Conservation (phyloP, 1,140 invertebrate genomes). For the Cotesia typhae region DNA sequence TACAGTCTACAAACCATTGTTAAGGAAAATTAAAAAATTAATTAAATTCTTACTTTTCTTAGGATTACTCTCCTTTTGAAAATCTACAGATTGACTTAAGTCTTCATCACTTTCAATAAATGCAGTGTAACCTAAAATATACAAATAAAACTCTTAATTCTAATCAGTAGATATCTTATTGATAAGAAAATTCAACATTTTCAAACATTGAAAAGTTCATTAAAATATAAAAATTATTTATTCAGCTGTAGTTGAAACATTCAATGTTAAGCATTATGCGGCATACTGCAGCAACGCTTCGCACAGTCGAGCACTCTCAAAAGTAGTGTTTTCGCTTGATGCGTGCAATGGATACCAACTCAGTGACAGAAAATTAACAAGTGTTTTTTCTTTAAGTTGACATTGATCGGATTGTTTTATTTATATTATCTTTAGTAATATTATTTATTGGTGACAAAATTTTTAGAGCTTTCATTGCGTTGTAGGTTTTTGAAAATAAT, state of each 20-base stretch:
- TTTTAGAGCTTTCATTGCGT: neutral
- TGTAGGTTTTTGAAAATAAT: neutral
- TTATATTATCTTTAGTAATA: neutral
- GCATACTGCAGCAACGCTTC: too few relatives aligned
- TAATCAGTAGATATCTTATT: neutral
- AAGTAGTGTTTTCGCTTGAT: too few relatives aligned
- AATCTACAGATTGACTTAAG: neutral
- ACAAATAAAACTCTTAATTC: neutral
- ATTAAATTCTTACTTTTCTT: slow-evolving; percentile 12
- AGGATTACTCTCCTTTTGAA: neutral
- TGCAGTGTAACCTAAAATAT: neutral
- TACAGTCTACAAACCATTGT: neutral
- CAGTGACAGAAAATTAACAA: too few relatives aligned
- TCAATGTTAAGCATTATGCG: too few relatives aligned
- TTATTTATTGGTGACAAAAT: neutral
- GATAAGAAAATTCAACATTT: too few relatives aligned
- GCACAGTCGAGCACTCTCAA: too few relatives aligned
- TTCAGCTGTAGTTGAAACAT: too few relatives aligned
- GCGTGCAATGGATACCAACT: too few relatives aligned
- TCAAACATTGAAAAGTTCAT: neutral
- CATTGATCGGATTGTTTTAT: too few relatives aligned
- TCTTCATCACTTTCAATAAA: slow-evolving; percentile 3
- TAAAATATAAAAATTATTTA: neutral
- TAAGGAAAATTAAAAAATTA: neutral
- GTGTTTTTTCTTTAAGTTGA: too few relatives aligned